Percentiles rank a stretch among this genome's conserved stretches.
Conservation (phyloP, 92 coral and sea anemone genomes). For the Blastomussa wellsi region DNA sequence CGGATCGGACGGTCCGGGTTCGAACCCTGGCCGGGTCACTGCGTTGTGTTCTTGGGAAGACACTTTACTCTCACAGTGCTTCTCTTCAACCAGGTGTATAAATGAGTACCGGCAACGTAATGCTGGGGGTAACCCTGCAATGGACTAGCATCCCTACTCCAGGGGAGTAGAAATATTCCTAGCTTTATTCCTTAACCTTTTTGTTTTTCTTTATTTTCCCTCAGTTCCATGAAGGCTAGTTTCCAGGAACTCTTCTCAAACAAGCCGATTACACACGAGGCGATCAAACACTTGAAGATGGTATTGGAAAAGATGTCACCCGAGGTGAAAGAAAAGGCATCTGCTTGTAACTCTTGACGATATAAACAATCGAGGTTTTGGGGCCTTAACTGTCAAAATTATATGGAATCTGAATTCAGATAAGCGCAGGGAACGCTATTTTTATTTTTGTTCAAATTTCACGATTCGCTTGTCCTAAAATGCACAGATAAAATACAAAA, state of each 20-base stretch:
- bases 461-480: neutral
- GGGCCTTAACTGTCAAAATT: neutral
- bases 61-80: too few species aligned
- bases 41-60: too few species aligned
- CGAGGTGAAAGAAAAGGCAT: neutral
- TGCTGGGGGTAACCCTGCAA: too few species aligned
- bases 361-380: neutral
- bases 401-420: neutral
- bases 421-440: neutral
- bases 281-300: neutral
- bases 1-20: too few species aligned
- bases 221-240: constrained; percentile 10
- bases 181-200: neutral
- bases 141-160: too few species aligned
- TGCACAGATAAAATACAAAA: too few species aligned
- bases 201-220: neutral
- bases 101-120: too few species aligned
- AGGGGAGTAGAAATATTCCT: too few species aligned
- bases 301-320: constrained; percentile 7
- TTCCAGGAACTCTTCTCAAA: constrained; percentile 25
- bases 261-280: constrained; percentile 1
- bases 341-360: neutral
- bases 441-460: neutral
- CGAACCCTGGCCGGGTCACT: too few species aligned
- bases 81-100: too few species aligned